Base-by-base conservation (phyloP, 1,140 invertebrate species). In the Pectinophora gossypiella region DNA sequence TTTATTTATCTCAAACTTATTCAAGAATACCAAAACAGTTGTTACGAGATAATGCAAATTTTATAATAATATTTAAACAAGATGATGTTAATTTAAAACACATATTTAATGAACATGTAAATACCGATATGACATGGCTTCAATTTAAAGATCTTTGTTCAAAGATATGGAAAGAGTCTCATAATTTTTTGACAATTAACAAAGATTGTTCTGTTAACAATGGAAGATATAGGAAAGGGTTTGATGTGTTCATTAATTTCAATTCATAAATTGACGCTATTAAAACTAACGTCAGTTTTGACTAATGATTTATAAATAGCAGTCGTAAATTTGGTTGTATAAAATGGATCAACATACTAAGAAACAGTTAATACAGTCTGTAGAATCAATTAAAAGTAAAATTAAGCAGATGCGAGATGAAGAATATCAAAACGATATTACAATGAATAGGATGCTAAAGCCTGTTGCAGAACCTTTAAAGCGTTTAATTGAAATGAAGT, bases 31-130 rank as follows among this genome's bases (percentile, higher is more conserved):
- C 70, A 9, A 87, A 87, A 70, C 81, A 87, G 59, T 64, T 87
- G 32, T 58, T 85, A 20, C 51, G 79, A 12, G 83, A 88, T 57
- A 88, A 83, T 73, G 58, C 64, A 23, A 84, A 86, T 67, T 54
- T 83, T 18, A 20, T 83, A 12, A 52, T 79, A 18, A 12, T 85
- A 13, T 86, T 87, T 65, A 74, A 73, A 60, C 84, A 86, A 68
- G 83, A 86, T 72, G 70, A 76, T 38, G 56, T 62, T 6, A 87
- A 87, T 72, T 61, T 86, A 22, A 72, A 72, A 57, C 84, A 88
- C 65, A 68, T 85, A 19, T n/a, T n/a, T n/a, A n/a, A n/a, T n/a
- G n/a, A n/a, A n/a, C n/a, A n/a, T n/a, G n/a, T n/a, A n/a, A n/a
- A n/a, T n/a, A n/a, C n/a, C n/a, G n/a, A n/a, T n/a, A n/a, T n/a